phyloP scores from a whole-genome alignment of 2,797 vertebrate genomes.

The Hydrophis major region DNA sequence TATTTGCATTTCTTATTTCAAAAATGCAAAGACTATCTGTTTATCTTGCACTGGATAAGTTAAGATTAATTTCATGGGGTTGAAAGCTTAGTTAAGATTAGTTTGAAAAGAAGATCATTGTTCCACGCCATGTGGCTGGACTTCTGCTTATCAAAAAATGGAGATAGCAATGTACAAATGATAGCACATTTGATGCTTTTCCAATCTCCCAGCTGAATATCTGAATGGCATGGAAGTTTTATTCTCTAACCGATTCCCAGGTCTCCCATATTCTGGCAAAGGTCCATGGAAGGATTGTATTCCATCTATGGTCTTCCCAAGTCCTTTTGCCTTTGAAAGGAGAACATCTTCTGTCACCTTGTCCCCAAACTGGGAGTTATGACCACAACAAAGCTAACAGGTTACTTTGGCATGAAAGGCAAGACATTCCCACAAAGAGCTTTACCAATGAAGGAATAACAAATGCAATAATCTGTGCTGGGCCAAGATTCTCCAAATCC shows the following conservation, averaged over 20 bases:
- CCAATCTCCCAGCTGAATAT: neutral
- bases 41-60: neutral
- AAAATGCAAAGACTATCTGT: neutral
- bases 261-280: neutral
- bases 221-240: neutral
- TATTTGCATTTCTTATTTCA: neutral
- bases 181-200: neutral
- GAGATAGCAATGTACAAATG: neutral
- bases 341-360: neutral
- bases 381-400: neutral
- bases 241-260: neutral
- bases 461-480: neutral
- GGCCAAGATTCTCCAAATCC: neutral
- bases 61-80: neutral
- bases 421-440: neutral
- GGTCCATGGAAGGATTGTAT: neutral
- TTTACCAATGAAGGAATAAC: neutral
- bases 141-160: neutral
- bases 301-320: neutral
- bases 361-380: neutral
- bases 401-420: neutral
- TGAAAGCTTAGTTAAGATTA: neutral
- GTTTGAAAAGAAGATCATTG: neutral
- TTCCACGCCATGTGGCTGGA: neutral
- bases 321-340: neutral